These are phyloP conservation scores for Congeria kusceri DNA, from an alignment of 2,888 invertebrate genomes.

Conservation along the genomic window DNA sequence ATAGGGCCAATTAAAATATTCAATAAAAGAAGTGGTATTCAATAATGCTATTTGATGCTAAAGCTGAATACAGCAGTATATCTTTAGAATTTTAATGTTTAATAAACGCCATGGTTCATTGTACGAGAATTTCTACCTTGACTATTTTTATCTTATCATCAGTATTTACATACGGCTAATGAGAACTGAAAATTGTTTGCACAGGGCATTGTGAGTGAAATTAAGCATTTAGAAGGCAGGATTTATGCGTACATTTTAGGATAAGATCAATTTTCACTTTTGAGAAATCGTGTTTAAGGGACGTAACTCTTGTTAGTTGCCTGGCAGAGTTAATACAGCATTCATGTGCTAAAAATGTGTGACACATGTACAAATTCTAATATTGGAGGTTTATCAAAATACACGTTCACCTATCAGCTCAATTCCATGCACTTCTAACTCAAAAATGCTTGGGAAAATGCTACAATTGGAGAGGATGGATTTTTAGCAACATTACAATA, in stretches of 20 bases:
- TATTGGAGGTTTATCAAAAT: no score
- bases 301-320: constrained; percentile 12
- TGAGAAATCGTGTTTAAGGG: constrained; percentile 6
- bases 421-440: no score
- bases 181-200: constrained; percentile 35
- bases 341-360: no score
- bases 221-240: constrained; percentile 20
- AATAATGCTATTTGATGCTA: constrained; percentile 20
- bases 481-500: no score
- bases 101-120: constrained; percentile 16
- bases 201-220: constrained; percentile 26
- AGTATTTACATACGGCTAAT: constrained; percentile 30
- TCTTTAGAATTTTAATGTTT: neutral
- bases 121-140: constrained; percentile 18
- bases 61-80: constrained; percentile 6
- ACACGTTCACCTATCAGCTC: no score
- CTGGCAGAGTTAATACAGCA: neutral
- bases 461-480: no score
- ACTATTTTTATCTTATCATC: constrained; percentile 43
- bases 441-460: no score
- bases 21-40: constrained; percentile 6
- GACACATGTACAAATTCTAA: no score
- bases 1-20: constrained; percentile 26
- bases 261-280: constrained; percentile 11
- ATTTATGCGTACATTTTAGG: constrained; percentile 21